Base-by-base conservation (phyloP, 1,140 invertebrate species). In the Himalopsyche phryganea region DNA sequence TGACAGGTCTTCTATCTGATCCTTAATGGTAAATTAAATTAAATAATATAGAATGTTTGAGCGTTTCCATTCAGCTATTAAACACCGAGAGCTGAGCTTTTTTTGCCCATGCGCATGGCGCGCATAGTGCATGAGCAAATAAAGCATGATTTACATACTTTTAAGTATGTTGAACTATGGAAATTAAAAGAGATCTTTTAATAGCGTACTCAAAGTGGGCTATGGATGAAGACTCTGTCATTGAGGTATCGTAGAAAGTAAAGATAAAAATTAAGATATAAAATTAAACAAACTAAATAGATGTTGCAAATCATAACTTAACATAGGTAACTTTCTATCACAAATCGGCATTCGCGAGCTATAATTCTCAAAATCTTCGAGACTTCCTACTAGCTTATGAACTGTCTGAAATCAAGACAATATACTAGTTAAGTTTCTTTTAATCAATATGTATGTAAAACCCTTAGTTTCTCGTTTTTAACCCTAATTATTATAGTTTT, bases 271-370 rank as follows among this genome's bases (percentile, higher is more conserved):
- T 10, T 50, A 57, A 45, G 54, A 45, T 15, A 42, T 32, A 46
- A 59, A 59, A 47, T 55, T 56, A 45, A 51, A 56, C 13, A 45
- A 33, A 60, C 44, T 59, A 59, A 63, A 63, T 63, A 63, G 56
- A 60, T 50, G 35, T 64, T 64, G 62, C 62, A 64, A 64, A 64
- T 64, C 62, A 64, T 64, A 64, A 64, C 62, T 64, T 64, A 64
- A 64, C 62, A 64, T 64, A 60, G 60, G 62, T 56, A 56, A 61
- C 53, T 49, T 50, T 42, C 15, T 51, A 38, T 51, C 48, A 61
- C 42, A 61, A 49, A 57, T 53, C 36, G 41, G 56, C 28, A 15
- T 46, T 50, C 38, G 44, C 18, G 53, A 45, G 41, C 42, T 58
- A 52, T 42, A 28, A 28, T 48, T 48, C 36, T 40, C 42, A 36